Conservation (phyloP, 1,140 invertebrate genomes). For the Drosophila mauritiana region DNA sequence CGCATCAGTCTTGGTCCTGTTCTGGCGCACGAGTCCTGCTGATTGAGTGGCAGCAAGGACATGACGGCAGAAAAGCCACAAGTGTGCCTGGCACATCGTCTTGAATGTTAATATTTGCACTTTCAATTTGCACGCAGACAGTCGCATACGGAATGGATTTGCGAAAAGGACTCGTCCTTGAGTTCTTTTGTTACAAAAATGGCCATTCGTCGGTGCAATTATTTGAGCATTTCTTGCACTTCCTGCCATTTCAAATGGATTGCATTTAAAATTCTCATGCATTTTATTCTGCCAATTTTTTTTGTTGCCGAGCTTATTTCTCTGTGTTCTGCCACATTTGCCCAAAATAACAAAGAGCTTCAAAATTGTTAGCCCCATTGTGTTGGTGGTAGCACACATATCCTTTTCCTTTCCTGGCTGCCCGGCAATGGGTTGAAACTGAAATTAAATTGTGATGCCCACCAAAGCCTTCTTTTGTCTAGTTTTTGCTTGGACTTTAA, state of each 20-base stretch:
- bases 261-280: conserved; percentile 73
- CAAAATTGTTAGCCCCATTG: conserved; percentile 33
- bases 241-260: conserved; percentile 76
- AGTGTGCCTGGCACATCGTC: conserved; percentile 64
- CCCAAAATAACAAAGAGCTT: conserved; percentile 16
- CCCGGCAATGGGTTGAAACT: conserved; percentile 26
- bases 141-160: conserved; percentile 9
- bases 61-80: conserved; percentile 53
- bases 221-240: conserved; percentile 58
- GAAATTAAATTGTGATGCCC: conserved; percentile 15
- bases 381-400: conserved; percentile 21
- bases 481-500: conserved; percentile 8
- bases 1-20: conserved; percentile 24
- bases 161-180: conserved; percentile 42
- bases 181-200: conserved; percentile 43
- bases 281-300: conserved; percentile 34
- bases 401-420: conserved; percentile 13
- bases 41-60: conserved; percentile 43
- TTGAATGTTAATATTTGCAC: conserved; percentile 78
- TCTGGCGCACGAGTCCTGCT: conserved; percentile 6
- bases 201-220: conserved; percentile 54
- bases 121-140: conserved; percentile 65
- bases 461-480: conserved; percentile 23
- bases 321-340: conserved; percentile 25
- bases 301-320: conserved; percentile 12